Evolutionary conservation across 2,113 vertebrate genomes (phyloP).

Genomic region (Esox niger): DNA sequence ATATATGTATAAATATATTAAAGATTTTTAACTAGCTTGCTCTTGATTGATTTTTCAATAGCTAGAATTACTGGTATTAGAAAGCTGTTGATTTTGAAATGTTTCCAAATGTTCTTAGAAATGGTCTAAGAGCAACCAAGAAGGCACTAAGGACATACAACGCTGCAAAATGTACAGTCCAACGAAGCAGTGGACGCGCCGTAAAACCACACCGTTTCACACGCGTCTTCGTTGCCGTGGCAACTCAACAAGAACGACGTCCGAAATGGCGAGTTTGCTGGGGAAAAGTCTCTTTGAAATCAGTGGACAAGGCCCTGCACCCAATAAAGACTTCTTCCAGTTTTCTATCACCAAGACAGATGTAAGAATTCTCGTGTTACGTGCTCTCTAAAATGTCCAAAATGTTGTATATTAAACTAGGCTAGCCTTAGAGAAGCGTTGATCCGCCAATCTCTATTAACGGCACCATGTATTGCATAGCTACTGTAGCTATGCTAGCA

Average conservation of each 20-base stretch:
- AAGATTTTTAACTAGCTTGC: conserved; percentile 75
- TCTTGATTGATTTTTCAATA: not conserved
- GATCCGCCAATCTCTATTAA: not conserved
- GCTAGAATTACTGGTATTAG: no score
- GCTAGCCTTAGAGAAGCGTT: not conserved
- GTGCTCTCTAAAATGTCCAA: not conserved
- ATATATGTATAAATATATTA: conserved; percentile 81
- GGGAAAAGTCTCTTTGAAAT: conserved; percentile 66
- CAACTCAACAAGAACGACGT: conserved; percentile 59
- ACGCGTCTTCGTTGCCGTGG: conserved; percentile 65
- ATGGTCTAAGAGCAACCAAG: no score
- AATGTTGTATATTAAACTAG: not conserved
- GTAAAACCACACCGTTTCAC: no score
- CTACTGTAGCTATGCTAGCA: no score
- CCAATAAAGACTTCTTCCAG: conserved; percentile 73
- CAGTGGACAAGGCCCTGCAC: conserved; percentile 65
- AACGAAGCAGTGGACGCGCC: no score
- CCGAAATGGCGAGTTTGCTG: conserved; percentile 77
- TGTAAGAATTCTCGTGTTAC: conserved; percentile 60
- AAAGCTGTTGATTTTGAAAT: no score
- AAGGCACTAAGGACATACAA: no score
- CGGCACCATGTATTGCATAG: not conserved
- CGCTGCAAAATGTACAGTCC: no score
- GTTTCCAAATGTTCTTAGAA: no score
- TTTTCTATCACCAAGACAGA: conserved; percentile 64